Conservation (phyloP, 2,797 vertebrate genomes). For the Muscicapa striata region DNA sequence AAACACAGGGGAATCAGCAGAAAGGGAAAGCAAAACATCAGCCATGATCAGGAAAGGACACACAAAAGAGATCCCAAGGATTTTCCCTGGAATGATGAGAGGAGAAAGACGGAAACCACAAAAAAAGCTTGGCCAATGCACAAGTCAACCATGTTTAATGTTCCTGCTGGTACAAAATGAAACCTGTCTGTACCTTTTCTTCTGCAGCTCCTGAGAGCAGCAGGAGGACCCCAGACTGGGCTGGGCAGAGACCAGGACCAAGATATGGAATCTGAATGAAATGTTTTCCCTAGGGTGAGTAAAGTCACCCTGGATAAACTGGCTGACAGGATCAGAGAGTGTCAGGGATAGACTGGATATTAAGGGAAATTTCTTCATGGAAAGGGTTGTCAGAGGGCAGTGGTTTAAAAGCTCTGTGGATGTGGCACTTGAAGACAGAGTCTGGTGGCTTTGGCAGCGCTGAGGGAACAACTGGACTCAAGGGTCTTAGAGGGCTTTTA, state of each 20-base stretch:
- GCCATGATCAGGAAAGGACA: not conserved
- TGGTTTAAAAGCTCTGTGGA: not conserved
- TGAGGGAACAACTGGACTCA: not conserved
- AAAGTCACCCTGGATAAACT: not conserved
- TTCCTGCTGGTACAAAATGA: not conserved
- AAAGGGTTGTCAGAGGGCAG: not conserved
- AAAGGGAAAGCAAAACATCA: not conserved
- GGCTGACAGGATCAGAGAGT: not conserved
- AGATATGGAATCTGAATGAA: not conserved
- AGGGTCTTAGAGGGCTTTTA: not conserved
- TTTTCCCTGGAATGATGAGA: not conserved
- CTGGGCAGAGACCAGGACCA: not conserved
- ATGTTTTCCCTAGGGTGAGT: not conserved
- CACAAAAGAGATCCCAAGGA: not conserved
- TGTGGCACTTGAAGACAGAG: not conserved
- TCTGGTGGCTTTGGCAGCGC: not conserved
- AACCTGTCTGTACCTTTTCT: not conserved
- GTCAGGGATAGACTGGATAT: not conserved
- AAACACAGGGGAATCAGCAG: not conserved
- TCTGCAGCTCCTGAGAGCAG: not conserved
- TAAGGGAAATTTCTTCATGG: too few species aligned
- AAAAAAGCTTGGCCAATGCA: not conserved
- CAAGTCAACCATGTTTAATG: not conserved
- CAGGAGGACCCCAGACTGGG: not conserved
- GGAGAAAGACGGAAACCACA: not conserved